Conservation (phyloP, 2,113 vertebrate species). For the Crotalus helleri region DNA sequence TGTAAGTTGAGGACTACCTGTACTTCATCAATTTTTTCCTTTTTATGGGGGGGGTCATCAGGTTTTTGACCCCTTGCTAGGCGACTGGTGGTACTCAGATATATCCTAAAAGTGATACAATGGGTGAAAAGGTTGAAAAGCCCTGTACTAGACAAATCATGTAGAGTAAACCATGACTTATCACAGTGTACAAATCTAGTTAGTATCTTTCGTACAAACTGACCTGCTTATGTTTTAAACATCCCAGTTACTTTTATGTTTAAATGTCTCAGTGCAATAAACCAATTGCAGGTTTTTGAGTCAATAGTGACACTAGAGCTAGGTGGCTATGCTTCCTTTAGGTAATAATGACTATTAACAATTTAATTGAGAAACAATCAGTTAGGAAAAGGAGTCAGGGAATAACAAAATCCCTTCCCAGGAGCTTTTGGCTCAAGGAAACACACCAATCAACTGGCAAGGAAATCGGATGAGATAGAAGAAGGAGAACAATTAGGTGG, state of each 20-base stretch:
- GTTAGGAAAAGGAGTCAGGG: slow-evolving; percentile 11
- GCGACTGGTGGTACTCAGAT: too few relatives aligned
- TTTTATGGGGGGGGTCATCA: too few relatives aligned
- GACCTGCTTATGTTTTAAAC: background rate
- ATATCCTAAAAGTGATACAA: too few relatives aligned
- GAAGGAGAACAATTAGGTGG: slow-evolving; percentile 24
- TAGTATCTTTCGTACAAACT: background rate
- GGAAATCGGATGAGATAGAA: slow-evolving; percentile 33
- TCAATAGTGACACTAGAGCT: background rate
- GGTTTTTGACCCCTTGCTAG: too few relatives aligned
- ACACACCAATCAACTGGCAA: slow-evolving; percentile 25
- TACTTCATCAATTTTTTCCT: too few relatives aligned
- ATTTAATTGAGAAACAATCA: slow-evolving; percentile 31
- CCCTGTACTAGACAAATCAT: background rate
- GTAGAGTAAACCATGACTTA: background rate
- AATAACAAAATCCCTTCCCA: slow-evolving; percentile 20
- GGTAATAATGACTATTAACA: slow-evolving; percentile 29
- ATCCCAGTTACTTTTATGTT: background rate
- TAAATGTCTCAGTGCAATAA: background rate
- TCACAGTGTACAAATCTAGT: background rate
- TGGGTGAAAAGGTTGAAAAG: too few relatives aligned
- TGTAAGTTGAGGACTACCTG: too few relatives aligned
- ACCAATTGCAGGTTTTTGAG: background rate
- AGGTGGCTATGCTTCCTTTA: background rate
- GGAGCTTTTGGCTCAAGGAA: slow-evolving; percentile 15